A percentile compares a stretch with the other conserved stretches of the same genome.
Evolutionary conservation across 2,888 invertebrate species (phyloP).

Genomic region (Bhutanitis thaidina): DNA sequence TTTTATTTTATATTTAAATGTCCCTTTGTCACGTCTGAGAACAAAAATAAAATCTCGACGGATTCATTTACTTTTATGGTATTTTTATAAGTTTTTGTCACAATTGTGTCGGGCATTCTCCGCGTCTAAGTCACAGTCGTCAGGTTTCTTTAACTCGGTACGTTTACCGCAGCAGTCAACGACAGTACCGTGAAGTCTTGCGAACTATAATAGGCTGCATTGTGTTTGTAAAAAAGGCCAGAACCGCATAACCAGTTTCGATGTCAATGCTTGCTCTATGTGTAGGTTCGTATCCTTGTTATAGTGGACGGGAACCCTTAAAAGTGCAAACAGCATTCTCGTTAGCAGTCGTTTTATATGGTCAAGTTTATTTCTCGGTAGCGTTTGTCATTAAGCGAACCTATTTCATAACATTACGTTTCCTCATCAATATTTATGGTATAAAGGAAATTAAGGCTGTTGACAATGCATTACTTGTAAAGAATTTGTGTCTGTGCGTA

Average conservation of each 20-base stretch:
- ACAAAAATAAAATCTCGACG: slow-evolving; percentile 9
- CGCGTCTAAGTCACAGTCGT: slow-evolving; percentile 22
- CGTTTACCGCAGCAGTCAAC: slow-evolving; percentile 12
- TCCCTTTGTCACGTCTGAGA: slow-evolving; percentile 17
- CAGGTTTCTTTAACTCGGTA: slow-evolving; percentile 25
- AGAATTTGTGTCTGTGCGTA: too few relatives aligned
- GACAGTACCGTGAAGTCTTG: slow-evolving; percentile 2
- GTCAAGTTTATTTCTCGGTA: slow-evolving; percentile 50
- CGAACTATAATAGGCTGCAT: slow-evolving; percentile 17
- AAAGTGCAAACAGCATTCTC: slow-evolving; percentile 74
- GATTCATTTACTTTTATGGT: slow-evolving; percentile 2
- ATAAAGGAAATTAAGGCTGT: slow-evolving; percentile 1
- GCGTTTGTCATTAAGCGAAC: slow-evolving; percentile 21
- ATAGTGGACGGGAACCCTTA: slow-evolving; percentile 57
- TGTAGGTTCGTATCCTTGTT: slow-evolving; percentile 37
- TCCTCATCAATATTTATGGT: slow-evolving; percentile 19
- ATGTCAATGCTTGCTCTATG: slow-evolving; percentile 26
- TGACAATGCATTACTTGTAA: neutral
- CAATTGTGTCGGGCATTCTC: slow-evolving; percentile 23
- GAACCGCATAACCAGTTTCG: slow-evolving; percentile 25
- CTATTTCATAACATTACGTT: slow-evolving; percentile 22
- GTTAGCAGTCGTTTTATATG: slow-evolving; percentile 52
- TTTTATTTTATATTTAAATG: slow-evolving; percentile 1
- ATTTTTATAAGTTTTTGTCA: slow-evolving; percentile 21
- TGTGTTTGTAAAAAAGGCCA: slow-evolving; percentile 23